Evolutionary conservation across 2,888 invertebrate genomes (phyloP).

Genomic region (Dastarcus helophoroides): DNA sequence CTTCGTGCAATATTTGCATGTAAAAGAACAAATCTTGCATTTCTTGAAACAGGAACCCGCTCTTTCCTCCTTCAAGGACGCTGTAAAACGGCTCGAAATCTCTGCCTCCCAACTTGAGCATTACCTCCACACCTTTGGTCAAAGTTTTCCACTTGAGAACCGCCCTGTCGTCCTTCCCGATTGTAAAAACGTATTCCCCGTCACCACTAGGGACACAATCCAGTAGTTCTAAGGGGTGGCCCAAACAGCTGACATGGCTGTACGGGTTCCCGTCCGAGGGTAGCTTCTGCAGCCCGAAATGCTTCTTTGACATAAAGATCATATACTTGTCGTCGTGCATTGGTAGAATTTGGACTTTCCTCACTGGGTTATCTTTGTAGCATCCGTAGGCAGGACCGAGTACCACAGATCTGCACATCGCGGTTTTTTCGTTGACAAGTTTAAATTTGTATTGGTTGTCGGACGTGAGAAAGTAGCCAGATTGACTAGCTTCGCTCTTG

Average conservation of each 20-base stretch:
- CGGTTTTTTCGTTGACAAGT: slow-evolving; percentile 49
- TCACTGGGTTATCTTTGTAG: slow-evolving; percentile 40
- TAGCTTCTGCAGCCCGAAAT: slow-evolving; percentile 56
- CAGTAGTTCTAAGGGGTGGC: slow-evolving; percentile 46
- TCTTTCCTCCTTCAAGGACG: slow-evolving; percentile 55
- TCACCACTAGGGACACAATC: slow-evolving; percentile 36
- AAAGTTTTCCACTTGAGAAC: slow-evolving; percentile 49
- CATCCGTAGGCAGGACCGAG: slow-evolving; percentile 57
- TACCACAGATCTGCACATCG: slow-evolving; percentile 52
- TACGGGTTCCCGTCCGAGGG: slow-evolving; percentile 68
- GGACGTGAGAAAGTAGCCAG: slow-evolving; percentile 41
- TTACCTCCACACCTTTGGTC: slow-evolving; percentile 42
- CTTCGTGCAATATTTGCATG: slow-evolving; percentile 61
- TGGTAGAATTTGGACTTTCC: slow-evolving; percentile 34
- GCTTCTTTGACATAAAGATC: slow-evolving; percentile 50
- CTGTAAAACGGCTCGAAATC: slow-evolving; percentile 59
- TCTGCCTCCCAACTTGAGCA: slow-evolving; percentile 42
- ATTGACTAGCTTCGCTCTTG: slow-evolving; percentile 11
- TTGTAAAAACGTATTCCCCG: slow-evolving; percentile 43
- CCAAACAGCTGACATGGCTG: slow-evolving; percentile 49
- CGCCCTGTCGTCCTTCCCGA: slow-evolving; percentile 41
- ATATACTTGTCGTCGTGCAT: slow-evolving; percentile 38
- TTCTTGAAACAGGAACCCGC: slow-evolving; percentile 60
- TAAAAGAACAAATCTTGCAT: slow-evolving; percentile 67
- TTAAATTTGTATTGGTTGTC: slow-evolving; percentile 61